Percentiles rank a stretch among this genome's conserved stretches.
These are phyloP conservation scores for Heliconius aoede DNA, from an alignment of 2,888 invertebrate species.

Conservation along the genomic window DNA sequence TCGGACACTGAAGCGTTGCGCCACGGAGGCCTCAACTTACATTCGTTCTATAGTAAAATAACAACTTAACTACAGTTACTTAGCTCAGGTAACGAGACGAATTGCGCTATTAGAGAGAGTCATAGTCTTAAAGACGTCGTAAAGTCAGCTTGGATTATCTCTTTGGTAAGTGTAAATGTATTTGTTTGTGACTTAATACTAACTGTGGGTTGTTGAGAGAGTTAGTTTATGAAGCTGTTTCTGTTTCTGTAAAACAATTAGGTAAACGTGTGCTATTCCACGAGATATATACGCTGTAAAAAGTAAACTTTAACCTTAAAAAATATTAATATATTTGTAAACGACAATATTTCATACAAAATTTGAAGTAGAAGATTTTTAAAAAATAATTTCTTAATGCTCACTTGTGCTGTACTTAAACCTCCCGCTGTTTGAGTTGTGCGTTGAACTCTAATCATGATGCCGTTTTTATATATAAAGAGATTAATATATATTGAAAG, in stretches of 20 bases:
- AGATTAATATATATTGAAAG: too few relatives aligned
- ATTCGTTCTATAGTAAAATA: conserved; percentile 41
- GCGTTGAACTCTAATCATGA: too few relatives aligned
- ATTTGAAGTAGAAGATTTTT: too few relatives aligned
- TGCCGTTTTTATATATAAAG: too few relatives aligned
- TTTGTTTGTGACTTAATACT: conserved; percentile 6
- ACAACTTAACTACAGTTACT: conserved; percentile 48
- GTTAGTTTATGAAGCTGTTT: neutral
- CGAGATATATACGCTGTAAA: too few relatives aligned
- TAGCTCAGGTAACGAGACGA: conserved; percentile 61
- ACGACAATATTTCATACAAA: too few relatives aligned
- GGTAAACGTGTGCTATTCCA: too few relatives aligned
- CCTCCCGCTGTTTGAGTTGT: too few relatives aligned
- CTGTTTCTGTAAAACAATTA: neutral
- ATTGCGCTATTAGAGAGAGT: conserved; percentile 72
- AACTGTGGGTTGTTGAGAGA: neutral
- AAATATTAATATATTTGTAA: too few relatives aligned
- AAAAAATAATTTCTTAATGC: too few relatives aligned
- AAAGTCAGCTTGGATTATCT: conserved; percentile 60
- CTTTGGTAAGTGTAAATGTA: conserved; percentile 37
- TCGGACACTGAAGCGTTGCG: accelerated
- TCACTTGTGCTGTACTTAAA: too few relatives aligned
- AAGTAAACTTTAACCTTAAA: too few relatives aligned
- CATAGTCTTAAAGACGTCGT: conserved; percentile 59
- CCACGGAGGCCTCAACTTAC: neutral